Evolutionary conservation across 2,113 vertebrate species (phyloP), one percentile per base, ranked within the genome.

Genomic region (Cyprinodon variegatus): DNA sequence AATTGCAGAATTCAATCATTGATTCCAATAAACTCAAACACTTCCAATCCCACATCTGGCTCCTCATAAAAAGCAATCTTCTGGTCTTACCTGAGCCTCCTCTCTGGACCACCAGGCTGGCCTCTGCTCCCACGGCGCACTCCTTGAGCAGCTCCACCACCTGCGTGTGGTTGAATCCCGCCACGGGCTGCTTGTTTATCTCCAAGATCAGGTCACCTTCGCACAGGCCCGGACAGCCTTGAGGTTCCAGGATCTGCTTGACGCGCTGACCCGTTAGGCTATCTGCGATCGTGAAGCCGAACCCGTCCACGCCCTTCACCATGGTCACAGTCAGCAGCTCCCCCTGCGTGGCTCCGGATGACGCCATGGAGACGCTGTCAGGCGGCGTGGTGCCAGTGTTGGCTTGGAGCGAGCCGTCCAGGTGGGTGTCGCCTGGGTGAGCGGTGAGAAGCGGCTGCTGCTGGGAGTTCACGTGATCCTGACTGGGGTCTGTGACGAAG

Each of bases 91-190:
- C 94, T 88, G 89, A 61, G 29, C 96, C 96, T 82, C 97, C 96
- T 94, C 98, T 96, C 91, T 98, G 97, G 79, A 99, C 96, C 93
- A 97, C 93, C 94, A 99, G 93, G 86, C 95, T 95, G 84, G 96
- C 96, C 92, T 99, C 96, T 3, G 94, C 93, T 90, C 97, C 97
- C 73, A 99, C 92, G 14, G 95, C 94, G 84, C 97, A 98, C 92
- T 99, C 97, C 94, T 99, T 99, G 67, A 99, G 96, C 88, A 98
- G 96, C 93, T 99, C 97, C 96, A 99, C 98, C 92, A 99, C 98
- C 95, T 99, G 97, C 41, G 95, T 93, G 95, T 99, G 98, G 83
- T 95, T 95, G 93, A 98, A 92, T 87, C 95, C 96, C 90, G 96
- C 96, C 87, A 97, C 97, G 66, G 94, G 95, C 90, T 96, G 96